phyloP scores from a whole-genome alignment of 1,140 invertebrate species.

The Eriosoma lanigerum region DNA sequence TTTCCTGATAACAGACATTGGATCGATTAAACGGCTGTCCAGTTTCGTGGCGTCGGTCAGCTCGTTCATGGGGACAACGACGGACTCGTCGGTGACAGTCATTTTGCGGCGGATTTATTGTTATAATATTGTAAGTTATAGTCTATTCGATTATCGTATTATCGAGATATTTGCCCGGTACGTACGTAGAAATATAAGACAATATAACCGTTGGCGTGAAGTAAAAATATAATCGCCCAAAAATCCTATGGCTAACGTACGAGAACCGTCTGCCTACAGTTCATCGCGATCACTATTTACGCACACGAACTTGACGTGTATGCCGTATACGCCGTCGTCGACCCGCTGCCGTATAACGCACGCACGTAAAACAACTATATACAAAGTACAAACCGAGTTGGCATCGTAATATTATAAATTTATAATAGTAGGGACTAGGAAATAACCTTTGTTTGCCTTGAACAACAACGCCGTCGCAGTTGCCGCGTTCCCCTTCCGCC shows the following conservation, averaged over 20 bases:
- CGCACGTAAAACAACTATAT: not conserved
- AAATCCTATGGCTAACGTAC: constrained; percentile 11
- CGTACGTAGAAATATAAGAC: not conserved
- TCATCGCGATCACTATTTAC: constrained; percentile 36
- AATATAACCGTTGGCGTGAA: not conserved
- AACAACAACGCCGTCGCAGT: not conserved
- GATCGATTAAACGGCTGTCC: constrained; percentile 29
- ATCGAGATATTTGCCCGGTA: not conserved
- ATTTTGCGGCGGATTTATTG: not conserved
- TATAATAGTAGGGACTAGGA: constrained; percentile 40
- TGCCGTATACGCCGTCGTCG: not conserved
- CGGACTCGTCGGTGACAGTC: constrained; percentile 32
- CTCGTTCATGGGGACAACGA: constrained; percentile 38
- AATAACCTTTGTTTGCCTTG: constrained; percentile 51
- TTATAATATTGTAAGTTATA: no score
- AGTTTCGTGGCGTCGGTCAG: not conserved
- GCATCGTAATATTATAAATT: no score
- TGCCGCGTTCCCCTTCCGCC: not conserved
- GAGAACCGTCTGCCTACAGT: constrained; percentile 1
- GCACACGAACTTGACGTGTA: not conserved
- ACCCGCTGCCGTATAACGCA: not conserved
- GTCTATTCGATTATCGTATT: no score
- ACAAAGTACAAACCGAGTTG: no score
- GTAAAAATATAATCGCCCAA: no score
- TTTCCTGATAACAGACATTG: constrained; percentile 53